Evolutionary conservation across 2,888 invertebrate genomes (phyloP), one percentile per base, ranked within the genome.

Genomic region (Orchesellides sinensis): DNA sequence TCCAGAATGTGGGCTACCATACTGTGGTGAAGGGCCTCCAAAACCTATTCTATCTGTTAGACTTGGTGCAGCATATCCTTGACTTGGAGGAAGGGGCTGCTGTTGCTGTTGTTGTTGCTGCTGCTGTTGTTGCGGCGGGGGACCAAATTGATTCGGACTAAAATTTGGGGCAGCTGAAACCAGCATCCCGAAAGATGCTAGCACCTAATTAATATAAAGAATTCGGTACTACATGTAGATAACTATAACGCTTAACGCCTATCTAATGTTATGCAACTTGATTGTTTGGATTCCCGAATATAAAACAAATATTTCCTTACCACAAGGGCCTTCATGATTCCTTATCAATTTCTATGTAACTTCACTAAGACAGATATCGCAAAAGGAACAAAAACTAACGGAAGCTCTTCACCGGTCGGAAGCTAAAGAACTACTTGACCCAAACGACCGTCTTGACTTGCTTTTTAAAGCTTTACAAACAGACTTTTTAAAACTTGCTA

Each of bases 161-260:
- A 79, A 87, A 47, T 88, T 85, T 2, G 86, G 86, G 27, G 79
- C 82, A 52, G 87, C 87, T 83, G 87, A 85, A 52, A 85, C 88
- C 66, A 88, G 87, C 87, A 87, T 72, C 86, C 87, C 88, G 61
- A 87, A 87, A 79, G 88, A 87, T 85, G 88, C 88, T 73, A 88
- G 85, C 49, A 88, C 88, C 88, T 88, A 78, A 59, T 56, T 32
- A 63, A 69, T 35, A 35, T 35, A 72, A 77, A 66, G 63, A 23
- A 72, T n/a, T n/a, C n/a, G n/a, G n/a, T n/a, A n/a, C n/a, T n/a
- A n/a, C n/a, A n/a, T n/a, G n/a, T n/a, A n/a, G n/a, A n/a, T n/a
- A n/a, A n/a, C n/a, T n/a, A n/a, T n/a, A n/a, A n/a, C n/a, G n/a
- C n/a, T n/a, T n/a, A n/a, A n/a, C n/a, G n/a, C n/a, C n/a, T n/a